A percentile compares a stretch with the other conserved stretches of the same genome.
phyloP scores from a whole-genome alignment of 2,888 invertebrate genomes.

The Choristoneura rosaceana region DNA sequence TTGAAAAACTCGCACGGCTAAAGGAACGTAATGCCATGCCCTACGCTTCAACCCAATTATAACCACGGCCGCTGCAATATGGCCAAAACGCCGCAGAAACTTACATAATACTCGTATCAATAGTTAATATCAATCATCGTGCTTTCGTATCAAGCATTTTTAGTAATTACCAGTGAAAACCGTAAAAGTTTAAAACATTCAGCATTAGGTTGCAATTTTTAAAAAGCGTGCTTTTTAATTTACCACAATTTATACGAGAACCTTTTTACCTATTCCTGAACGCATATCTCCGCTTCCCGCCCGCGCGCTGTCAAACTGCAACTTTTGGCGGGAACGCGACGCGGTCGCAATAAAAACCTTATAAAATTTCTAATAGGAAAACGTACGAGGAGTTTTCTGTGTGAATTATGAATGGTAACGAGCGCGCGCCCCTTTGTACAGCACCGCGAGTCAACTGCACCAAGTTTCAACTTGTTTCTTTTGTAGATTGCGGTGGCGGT shows the following conservation, averaged over 20 bases:
- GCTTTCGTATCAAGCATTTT: too few species aligned
- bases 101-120: too few species aligned
- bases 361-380: slow-evolving; percentile 85
- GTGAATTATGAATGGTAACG: slow-evolving; percentile 86
- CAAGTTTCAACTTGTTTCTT: slow-evolving; percentile 78
- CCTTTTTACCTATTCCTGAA: slow-evolving; percentile 48
- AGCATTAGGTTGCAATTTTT: too few species aligned
- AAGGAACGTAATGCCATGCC: too few species aligned
- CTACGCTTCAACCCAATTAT: too few species aligned
- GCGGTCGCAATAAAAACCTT: slow-evolving; percentile 79
- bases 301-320: slow-evolving; percentile 61
- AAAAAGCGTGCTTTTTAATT: too few species aligned
- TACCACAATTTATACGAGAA: neutral
- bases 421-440: slow-evolving; percentile 70
- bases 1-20: too few species aligned
- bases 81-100: too few species aligned
- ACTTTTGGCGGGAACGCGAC: slow-evolving; percentile 59
- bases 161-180: too few species aligned
- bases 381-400: slow-evolving; percentile 82
- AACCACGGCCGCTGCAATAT: too few species aligned
- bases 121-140: too few species aligned
- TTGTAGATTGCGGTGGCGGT: slow-evolving; percentile 72
- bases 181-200: too few species aligned
- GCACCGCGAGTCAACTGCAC: slow-evolving; percentile 55
- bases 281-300: slow-evolving; percentile 52